Evolutionary conservation across 1,140 invertebrate species (phyloP).

Genomic region (Drosophila truncata): DNA sequence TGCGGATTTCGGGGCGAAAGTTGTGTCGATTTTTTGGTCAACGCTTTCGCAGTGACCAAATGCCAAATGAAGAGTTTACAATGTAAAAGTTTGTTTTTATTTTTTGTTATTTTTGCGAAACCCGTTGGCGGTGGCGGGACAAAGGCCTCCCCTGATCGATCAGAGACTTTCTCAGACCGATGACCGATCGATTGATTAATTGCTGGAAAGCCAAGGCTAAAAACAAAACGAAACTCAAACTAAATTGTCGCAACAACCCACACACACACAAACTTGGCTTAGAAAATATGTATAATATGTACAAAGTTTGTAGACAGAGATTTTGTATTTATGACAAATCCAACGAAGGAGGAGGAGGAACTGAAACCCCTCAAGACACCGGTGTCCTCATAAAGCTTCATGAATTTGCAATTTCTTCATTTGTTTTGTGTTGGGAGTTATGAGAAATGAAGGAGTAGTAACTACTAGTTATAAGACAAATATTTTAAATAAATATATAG

Average conservation of each 20-base stretch:
- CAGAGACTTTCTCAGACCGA: slow-evolving; percentile 47
- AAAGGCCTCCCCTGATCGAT: slow-evolving; percentile 30
- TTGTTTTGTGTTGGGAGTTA: slow-evolving; percentile 8
- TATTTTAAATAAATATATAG: not conserved
- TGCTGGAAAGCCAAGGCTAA: not conserved
- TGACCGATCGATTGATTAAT: slow-evolving; percentile 43
- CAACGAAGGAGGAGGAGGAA: not conserved
- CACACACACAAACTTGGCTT: not conserved
- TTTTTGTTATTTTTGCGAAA: slow-evolving; percentile 17
- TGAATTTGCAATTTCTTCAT: slow-evolving; percentile 35
- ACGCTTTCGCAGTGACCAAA: slow-evolving; percentile 40
- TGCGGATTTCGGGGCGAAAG: slow-evolving; percentile 41
- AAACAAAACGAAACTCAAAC: slow-evolving; percentile 16
- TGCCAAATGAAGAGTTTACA: slow-evolving; percentile 40
- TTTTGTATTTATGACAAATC: slow-evolving; percentile 32
- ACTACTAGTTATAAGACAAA: not conserved
- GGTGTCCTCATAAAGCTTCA: not conserved
- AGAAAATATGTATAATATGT: not conserved
- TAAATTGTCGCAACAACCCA: slow-evolving; percentile 11
- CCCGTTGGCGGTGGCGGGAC: slow-evolving; percentile 29
- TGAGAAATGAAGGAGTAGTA: not conserved
- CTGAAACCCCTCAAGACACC: not conserved
- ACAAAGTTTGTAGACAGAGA: not conserved
- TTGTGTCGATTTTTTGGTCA: slow-evolving; percentile 48
- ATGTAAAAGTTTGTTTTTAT: slow-evolving; percentile 25